phyloP scores from a whole-genome alignment of 2,797 vertebrate genomes.

The Garrulus glandarius region DNA sequence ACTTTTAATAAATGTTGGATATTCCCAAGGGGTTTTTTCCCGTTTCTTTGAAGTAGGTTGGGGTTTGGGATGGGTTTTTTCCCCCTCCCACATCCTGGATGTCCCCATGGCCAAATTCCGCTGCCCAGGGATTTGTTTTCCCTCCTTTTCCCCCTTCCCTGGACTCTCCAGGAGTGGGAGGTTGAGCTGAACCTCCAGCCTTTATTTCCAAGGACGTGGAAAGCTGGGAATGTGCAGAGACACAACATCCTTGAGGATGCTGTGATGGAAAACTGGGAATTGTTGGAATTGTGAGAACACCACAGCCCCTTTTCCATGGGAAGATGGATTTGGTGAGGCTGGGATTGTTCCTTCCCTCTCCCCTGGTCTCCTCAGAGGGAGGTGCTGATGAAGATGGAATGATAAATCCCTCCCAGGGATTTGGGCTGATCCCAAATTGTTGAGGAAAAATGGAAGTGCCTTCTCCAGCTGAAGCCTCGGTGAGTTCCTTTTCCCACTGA shows the following conservation, averaged over 20 bases:
- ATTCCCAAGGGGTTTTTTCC: neutral
- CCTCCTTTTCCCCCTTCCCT: neutral
- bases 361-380: neutral
- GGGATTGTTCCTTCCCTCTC: neutral
- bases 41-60: neutral
- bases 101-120: neutral
- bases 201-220: neutral
- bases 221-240: neutral
- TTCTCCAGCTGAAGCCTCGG: neutral
- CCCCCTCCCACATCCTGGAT: neutral
- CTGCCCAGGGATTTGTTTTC: neutral
- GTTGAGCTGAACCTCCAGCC: neutral
- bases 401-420: neutral
- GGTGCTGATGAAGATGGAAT: neutral
- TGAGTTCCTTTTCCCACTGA: neutral
- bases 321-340: neutral
- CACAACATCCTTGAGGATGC: neutral
- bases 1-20: conserved; percentile 16
- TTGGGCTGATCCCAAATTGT: neutral
- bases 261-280: neutral
- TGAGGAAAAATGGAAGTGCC: neutral
- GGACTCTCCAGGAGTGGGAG: neutral
- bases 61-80: neutral
- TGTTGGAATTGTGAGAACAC: neutral
- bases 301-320: neutral